Percentiles rank a stretch among this genome's conserved stretches.
These are phyloP conservation scores for Remorina albescens DNA, from an alignment of 2,797 vertebrate genomes.

Conservation along the genomic window DNA sequence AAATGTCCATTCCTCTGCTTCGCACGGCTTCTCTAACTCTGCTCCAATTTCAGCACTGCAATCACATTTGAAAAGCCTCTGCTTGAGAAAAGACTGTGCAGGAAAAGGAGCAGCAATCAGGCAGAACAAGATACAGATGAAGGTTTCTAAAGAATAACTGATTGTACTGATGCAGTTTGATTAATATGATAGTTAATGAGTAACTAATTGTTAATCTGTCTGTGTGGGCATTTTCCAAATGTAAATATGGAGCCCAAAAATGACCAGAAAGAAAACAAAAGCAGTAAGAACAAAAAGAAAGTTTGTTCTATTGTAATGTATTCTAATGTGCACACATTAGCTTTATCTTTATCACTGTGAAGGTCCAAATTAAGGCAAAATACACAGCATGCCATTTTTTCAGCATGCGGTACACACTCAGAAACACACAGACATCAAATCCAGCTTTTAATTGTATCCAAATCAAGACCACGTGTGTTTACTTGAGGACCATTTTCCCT, in stretches of 20 bases:
- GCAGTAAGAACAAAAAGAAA: neutral
- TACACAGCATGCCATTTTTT: neutral
- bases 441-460: slow-evolving; percentile 64
- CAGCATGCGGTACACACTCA: neutral
- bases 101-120: neutral
- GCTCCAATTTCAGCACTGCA: slow-evolving; percentile 35
- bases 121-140: neutral
- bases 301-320: neutral
- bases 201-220: neutral
- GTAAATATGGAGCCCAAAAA: neutral
- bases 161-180: neutral
- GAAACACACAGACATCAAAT: slow-evolving; percentile 21
- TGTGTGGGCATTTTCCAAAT: neutral
- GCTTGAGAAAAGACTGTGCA: neutral
- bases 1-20: slow-evolving; percentile 76
- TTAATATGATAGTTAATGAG: neutral
- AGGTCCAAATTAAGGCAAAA: slow-evolving; percentile 8
- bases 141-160: neutral
- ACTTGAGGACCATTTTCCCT: slow-evolving; percentile 38
- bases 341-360: neutral
- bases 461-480: slow-evolving; percentile 46
- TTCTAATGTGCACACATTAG: no score
- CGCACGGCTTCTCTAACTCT: slow-evolving; percentile 37
- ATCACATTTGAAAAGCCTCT: slow-evolving; percentile 8
- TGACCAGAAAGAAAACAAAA: neutral